These are phyloP conservation scores for Phoebastria nigripes DNA, from an alignment of 2,797 vertebrate genomes.

Conservation along the genomic window DNA sequence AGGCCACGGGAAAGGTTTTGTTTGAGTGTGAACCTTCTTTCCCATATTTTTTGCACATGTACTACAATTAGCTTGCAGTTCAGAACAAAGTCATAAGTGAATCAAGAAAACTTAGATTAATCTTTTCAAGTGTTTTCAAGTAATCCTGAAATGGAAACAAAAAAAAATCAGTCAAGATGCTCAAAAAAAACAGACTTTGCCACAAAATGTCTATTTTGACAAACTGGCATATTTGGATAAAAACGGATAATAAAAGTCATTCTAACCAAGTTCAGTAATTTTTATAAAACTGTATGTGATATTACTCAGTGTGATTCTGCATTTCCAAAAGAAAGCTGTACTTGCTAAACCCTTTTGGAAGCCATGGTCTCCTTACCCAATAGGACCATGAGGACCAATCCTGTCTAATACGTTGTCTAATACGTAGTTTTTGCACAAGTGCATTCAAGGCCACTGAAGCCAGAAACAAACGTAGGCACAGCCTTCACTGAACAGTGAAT, in stretches of 20 bases:
- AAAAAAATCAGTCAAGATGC: neutral
- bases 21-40: neutral
- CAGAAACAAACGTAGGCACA: neutral
- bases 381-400: neutral
- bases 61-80: neutral
- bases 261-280: neutral
- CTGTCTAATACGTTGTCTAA: neutral
- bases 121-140: neutral
- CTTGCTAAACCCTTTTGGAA: neutral
- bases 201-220: neutral
- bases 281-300: neutral
- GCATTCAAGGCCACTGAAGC: neutral
- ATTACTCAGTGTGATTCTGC: neutral
- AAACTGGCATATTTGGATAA: neutral
- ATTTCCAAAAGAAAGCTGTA: neutral
- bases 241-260: neutral
- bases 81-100: neutral
- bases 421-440: neutral
- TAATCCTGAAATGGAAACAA: neutral
- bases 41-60: neutral
- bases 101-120: neutral
- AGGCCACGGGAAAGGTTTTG: neutral
- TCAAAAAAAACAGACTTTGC: neutral
- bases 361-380: neutral
- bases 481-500: neutral